Percentiles rank a stretch among this genome's conserved stretches.
Conservation (phyloP, 1,140 invertebrate species). For the Eurosta solidaginis region DNA sequence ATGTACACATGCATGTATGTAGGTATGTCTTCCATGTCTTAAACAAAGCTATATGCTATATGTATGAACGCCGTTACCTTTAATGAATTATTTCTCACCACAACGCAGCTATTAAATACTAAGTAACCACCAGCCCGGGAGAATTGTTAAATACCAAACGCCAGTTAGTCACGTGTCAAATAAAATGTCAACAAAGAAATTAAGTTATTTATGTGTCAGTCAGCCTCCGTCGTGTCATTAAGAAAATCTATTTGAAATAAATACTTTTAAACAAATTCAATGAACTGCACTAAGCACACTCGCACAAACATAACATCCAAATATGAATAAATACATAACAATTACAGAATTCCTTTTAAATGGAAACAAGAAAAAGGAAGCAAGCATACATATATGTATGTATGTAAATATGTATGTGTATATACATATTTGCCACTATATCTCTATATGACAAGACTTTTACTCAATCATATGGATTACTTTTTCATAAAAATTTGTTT, state of each 20-base stretch:
- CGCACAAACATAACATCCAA: no score
- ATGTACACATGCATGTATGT: neutral
- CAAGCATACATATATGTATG: neutral
- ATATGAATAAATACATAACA: no score
- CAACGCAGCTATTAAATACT: neutral
- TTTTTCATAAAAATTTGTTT: neutral
- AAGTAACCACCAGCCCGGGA: neutral
- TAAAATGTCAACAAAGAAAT: constrained; percentile 28
- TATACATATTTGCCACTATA: neutral
- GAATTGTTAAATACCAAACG: neutral
- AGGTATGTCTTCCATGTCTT: no score
- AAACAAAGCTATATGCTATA: neutral
- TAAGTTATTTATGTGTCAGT: constrained; percentile 15
- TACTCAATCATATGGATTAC: no score
- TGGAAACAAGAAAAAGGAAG: neutral
- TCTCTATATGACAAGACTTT: neutral
- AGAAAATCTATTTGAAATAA: neutral
- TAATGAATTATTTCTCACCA: constrained; percentile 13
- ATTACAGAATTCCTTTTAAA: no score
- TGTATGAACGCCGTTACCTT: neutral
- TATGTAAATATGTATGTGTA: no score
- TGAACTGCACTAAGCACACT: neutral
- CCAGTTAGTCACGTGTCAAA: constrained; percentile 26
- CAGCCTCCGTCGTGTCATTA: neutral
- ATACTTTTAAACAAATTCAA: neutral